These are phyloP conservation scores for Heterocephalus glaber DNA, from an alignment of 2,113 vertebrate species.

Conservation along the genomic window DNA sequence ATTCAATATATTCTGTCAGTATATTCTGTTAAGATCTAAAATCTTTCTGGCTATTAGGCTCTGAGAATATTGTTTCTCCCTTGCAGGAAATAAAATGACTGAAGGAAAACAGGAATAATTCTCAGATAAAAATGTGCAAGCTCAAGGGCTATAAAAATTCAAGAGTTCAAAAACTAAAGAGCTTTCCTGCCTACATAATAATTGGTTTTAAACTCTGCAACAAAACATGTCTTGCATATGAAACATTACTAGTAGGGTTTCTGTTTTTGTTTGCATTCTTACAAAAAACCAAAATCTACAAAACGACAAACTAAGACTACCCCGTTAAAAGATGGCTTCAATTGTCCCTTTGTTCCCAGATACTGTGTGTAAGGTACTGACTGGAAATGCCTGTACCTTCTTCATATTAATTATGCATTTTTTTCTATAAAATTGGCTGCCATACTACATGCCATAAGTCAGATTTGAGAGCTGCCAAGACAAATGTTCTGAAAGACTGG, in stretches of 20 bases:
- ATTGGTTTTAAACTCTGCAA: constrained; percentile 26
- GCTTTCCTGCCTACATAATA: constrained; percentile 45
- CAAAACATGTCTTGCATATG: background rate
- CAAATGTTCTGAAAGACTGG: constrained; percentile 20
- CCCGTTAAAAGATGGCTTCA: constrained; percentile 51
- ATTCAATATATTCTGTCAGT: background rate
- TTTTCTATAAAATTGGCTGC: constrained; percentile 59
- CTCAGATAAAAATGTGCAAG: constrained; percentile 29
- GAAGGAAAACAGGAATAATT: constrained; percentile 23
- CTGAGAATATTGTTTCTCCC: background rate
- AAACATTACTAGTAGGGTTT: background rate
- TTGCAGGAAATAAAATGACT: constrained; percentile 7
- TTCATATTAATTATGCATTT: constrained; percentile 64
- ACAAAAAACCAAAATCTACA: constrained; percentile 47
- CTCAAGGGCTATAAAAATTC: constrained; percentile 19
- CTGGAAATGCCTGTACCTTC: constrained; percentile 61
- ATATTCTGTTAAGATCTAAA: background rate
- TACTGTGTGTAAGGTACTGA: constrained; percentile 48
- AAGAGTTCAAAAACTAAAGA: constrained; percentile 30
- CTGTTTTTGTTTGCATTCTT: constrained; percentile 1
- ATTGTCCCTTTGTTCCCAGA: constrained; percentile 65
- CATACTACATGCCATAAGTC: constrained; percentile 55
- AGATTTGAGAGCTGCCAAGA: constrained; percentile 67
- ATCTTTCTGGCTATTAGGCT: background rate
- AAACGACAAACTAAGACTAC: constrained; percentile 62